Evolutionary conservation across 64 coral and sea anemone genomes (phyloP), one percentile per base, ranked within the genome.

Genomic region (Stylophora pistillata): DNA sequence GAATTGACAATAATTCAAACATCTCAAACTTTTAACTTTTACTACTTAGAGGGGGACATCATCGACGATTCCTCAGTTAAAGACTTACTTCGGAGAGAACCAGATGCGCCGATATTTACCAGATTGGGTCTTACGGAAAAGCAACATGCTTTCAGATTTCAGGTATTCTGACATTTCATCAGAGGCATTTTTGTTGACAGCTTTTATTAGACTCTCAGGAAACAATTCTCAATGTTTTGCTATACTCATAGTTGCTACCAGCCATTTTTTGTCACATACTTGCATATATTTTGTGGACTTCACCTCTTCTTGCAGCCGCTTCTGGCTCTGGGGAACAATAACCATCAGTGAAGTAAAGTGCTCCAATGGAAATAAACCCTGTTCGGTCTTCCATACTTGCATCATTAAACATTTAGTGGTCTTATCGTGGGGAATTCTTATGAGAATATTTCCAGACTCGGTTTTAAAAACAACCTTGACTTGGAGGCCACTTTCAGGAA

Each of bases 81-180:
- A 29, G 53, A 87, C 58, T 20, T 92, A 62, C 52, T 55, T 58
- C 56, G 74, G 27, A 87, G 85, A 88, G 76, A 93, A 15, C 85
- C 65, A 0, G 91, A 93, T 92, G 91, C 76, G 53, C 74, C 53
- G 1, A 88, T 93, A 58, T 93, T 37, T 82, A 47, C 66, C 15
- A 65, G 74, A 88, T 32, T 93, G 2, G 76, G 85, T 25, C 88
- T 93, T 88, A 93, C 58, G 91, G 85, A 14, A 93, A 93, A 64
- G 91, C 75, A 18, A n/a, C n/a, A n/a, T n/a, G n/a, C n/a, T n/a
- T n/a, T n/a, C n/a, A n/a, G n/a, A n/a, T n/a, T n/a, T n/a, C n/a
- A n/a, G n/a, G n/a, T n/a, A n/a, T n/a, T n/a, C n/a, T n/a, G n/a
- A n/a, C n/a, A n/a, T n/a, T n/a, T n/a, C n/a, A n/a, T n/a, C n/a